Percentiles rank a stretch among this genome's conserved stretches.
These are phyloP conservation scores for Palaemon carinicauda DNA, from an alignment of 1,140 invertebrate species.

Conservation along the genomic window DNA sequence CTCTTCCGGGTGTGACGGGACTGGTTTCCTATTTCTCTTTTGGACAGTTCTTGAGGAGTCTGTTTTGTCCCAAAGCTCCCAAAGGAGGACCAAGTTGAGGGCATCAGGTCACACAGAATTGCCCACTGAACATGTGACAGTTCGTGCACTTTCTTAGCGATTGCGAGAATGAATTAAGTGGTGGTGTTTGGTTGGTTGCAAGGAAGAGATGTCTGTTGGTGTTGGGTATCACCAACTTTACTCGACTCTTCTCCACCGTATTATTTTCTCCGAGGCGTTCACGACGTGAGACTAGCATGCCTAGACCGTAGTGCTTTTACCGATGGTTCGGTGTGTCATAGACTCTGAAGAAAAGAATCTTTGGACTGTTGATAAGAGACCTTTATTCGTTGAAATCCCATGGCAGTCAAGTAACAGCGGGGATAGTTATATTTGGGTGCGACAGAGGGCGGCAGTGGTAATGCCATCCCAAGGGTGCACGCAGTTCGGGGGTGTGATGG, in stretches of 20 bases:
- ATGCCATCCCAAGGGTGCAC: constrained; percentile 42
- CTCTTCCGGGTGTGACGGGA: constrained; percentile 37
- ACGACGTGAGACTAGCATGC: too few species aligned
- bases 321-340: neutral
- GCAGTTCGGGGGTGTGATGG: constrained; percentile 42
- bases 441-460: constrained; percentile 28
- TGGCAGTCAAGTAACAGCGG: neutral
- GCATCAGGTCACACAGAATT: neutral
- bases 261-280: too few species aligned
- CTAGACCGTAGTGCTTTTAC: too few species aligned
- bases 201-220: too few species aligned
- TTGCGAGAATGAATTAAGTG: neutral
- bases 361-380: too few species aligned
- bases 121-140: neutral
- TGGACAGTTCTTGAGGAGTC: neutral
- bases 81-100: neutral
- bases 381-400: neutral
- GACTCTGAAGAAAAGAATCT: neutral
- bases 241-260: too few species aligned
- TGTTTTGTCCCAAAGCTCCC: neutral
- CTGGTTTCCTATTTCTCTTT: neutral
- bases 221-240: too few species aligned
- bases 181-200: neutral
- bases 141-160: neutral
- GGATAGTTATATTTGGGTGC: constrained; percentile 8